Percentiles rank a stretch among this genome's conserved stretches.
Evolutionary conservation across 2,797 vertebrate species (phyloP).

Genomic region (Poeciliopsis gracilis): DNA sequence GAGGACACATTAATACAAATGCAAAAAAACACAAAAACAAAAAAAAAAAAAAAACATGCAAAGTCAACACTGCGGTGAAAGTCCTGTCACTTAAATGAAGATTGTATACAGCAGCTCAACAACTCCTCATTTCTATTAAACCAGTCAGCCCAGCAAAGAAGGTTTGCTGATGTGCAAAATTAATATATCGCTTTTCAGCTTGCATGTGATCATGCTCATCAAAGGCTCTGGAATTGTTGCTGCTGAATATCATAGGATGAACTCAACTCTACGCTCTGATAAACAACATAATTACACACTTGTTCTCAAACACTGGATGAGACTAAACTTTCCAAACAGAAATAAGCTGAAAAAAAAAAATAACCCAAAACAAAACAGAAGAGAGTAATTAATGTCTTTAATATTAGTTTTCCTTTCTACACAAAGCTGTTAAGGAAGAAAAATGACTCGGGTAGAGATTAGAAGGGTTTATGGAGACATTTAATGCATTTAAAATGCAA

Average conservation of each 20-base stretch:
- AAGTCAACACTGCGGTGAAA: slow-evolving; percentile 21
- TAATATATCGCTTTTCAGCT: slow-evolving; percentile 45
- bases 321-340: slow-evolving; percentile 67
- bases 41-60: background rate
- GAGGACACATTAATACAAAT: background rate
- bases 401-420: slow-evolving; percentile 70
- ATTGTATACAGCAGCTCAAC: slow-evolving; percentile 22
- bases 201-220: slow-evolving; percentile 59
- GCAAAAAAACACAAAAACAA: background rate
- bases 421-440: slow-evolving; percentile 66
- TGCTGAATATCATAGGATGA: slow-evolving; percentile 70
- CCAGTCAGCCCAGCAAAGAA: slow-evolving; percentile 56
- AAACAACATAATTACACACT: slow-evolving; percentile 78
- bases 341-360: slow-evolving; percentile 29
- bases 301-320: slow-evolving; percentile 68
- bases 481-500: slow-evolving; percentile 81
- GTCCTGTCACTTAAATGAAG: slow-evolving; percentile 34
- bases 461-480: slow-evolving; percentile 75
- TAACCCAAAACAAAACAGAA: slow-evolving; percentile 17
- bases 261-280: slow-evolving; percentile 71
- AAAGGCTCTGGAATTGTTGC: slow-evolving; percentile 73
- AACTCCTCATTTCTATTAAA: slow-evolving; percentile 37
- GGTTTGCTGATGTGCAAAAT: slow-evolving; percentile 69
- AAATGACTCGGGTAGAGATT: slow-evolving; percentile 72
- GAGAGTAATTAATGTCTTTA: slow-evolving; percentile 71